Conservation (phyloP, 2,113 vertebrate species). For the Desmodus rotundus region DNA sequence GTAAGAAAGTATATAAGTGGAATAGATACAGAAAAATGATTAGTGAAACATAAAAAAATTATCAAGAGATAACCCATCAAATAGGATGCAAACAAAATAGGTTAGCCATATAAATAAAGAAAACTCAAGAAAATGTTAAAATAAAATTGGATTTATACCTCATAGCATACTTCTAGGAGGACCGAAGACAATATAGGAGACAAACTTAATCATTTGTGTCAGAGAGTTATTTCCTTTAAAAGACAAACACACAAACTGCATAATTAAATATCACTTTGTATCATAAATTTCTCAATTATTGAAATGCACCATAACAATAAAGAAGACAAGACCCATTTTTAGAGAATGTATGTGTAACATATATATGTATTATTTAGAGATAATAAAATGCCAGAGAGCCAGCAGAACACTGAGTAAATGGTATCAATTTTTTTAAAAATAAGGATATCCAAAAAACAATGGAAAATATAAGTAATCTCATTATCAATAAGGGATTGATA, state of each 20-base stretch:
- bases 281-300: not conserved
- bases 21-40: not conserved
- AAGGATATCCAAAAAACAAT: not conserved
- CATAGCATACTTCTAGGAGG: not conserved
- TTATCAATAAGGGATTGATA: not conserved
- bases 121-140: not conserved
- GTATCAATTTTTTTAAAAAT: not conserved
- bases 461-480: not conserved
- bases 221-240: conserved; percentile 26
- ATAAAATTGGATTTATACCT: not conserved
- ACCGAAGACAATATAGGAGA: not conserved
- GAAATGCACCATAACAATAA: not conserved
- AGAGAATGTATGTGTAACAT: not conserved
- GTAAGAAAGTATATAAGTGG: not conserved
- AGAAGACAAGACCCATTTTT: not conserved
- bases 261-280: not conserved
- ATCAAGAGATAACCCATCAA: not conserved
- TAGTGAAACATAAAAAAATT: not conserved
- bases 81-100: not conserved
- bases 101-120: not conserved
- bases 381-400: not conserved
- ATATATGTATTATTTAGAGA: not conserved
- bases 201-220: not conserved
- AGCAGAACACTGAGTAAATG: not conserved
- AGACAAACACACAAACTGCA: not conserved